Evolutionary conservation across 2,797 vertebrate genomes (phyloP), one percentile per base, ranked within the genome.

Genomic region (Prionace glauca): DNA sequence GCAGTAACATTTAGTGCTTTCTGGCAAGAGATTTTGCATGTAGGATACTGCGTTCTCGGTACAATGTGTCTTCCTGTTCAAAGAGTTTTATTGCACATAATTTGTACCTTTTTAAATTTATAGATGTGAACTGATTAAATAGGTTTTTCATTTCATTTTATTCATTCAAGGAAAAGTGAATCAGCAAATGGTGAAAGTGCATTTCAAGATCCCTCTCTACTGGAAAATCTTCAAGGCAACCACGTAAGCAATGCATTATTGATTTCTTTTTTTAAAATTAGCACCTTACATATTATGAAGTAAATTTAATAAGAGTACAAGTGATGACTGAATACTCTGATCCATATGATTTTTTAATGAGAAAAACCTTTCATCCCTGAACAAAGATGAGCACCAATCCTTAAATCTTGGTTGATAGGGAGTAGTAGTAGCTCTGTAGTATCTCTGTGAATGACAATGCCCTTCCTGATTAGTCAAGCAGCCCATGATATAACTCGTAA

Each of bases 141-240:
- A 41, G 18, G 45, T 95, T 56, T 26, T 94, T 50, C 41, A 45
- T 29, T 94, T 95, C 36, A 50, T 77, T 97, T 97, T 95, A 60
- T 8, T 10, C 56, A 96, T 96, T 96, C 96, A 97, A 99, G 99
- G 97, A 98, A 99, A 96, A 98, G 98, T 96, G 97, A 98, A 96
- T 97, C 98, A 96, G 97, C 97, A n/a, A 98, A 97, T 96, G 99
- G 99, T 1, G 98, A 99, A 96, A 98, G 97, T 94, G 97, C 97
- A 96, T 99, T 99, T 97, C 98, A 97, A 97, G 99, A 99, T 96
- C 96, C 97, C 7, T 99, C 98, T 81, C 97, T 99, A 97, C 97
- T 99, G 97, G 99, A 99, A 98, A 99, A 99, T 97, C 98, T 99
- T 97, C 98, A 99, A 97, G 99, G 97, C 97, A 98, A 98, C 98